phyloP scores from a whole-genome alignment of 1,140 invertebrate species.

The Leptestheria dahalacensis region DNA sequence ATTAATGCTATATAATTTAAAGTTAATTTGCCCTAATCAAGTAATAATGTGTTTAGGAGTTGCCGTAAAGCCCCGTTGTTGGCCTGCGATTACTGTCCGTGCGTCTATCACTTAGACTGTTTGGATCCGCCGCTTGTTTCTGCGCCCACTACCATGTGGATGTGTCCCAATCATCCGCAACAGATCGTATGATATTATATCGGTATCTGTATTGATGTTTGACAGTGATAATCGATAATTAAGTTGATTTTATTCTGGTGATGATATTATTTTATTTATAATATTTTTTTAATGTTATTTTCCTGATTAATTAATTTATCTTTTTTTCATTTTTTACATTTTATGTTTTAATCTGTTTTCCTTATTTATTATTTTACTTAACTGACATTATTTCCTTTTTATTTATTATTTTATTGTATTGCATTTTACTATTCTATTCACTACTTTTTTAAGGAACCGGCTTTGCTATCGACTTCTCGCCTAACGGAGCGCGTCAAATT shows the following conservation, averaged over 20 bases:
- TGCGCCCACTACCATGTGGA: slow-evolving; percentile 75
- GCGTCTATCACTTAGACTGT: slow-evolving; percentile 83
- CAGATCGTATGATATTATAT: no score
- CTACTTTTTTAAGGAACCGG: background rate
- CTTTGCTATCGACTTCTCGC: slow-evolving; percentile 53
- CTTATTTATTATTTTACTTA: background rate
- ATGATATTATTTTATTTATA: no score
- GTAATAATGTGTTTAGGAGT: slow-evolving; percentile 37
- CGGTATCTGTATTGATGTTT: no score
- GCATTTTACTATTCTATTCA: no score
- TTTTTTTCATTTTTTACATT: no score
- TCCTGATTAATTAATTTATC: no score
- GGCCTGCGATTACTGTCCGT: slow-evolving; percentile 83
- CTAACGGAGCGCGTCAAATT: slow-evolving; percentile 66
- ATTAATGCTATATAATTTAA: no score
- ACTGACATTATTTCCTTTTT: background rate
- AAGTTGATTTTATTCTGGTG: no score
- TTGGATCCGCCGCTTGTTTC: slow-evolving; percentile 77
- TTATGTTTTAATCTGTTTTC: no score
- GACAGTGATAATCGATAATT: no score
- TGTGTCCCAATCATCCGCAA: slow-evolving; percentile 93
- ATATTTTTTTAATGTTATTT: no score
- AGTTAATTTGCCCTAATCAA: background rate
- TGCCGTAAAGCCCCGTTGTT: slow-evolving; percentile 66
- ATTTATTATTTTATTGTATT: no score